phyloP scores from a whole-genome alignment of 1,140 invertebrate genomes.

The Bombus sibiricus region DNA sequence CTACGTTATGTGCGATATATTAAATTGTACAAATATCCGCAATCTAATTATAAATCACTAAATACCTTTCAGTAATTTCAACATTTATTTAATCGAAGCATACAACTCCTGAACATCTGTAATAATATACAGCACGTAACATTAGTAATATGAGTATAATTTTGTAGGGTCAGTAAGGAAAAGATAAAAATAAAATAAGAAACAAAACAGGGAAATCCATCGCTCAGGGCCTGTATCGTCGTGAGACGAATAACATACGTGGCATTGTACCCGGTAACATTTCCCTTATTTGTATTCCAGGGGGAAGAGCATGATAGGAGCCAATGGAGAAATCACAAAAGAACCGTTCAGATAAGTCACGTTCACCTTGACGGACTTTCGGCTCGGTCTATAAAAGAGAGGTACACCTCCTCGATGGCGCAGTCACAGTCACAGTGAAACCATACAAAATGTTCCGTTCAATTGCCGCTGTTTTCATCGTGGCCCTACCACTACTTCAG shows the following conservation, averaged over 20 bases:
- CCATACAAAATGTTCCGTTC: slow-evolving; percentile 55
- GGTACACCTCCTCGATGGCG: slow-evolving; percentile 25
- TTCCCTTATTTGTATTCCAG: slow-evolving; percentile 66
- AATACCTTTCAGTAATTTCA: no score
- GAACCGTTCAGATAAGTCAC: slow-evolving; percentile 59
- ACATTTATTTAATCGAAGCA: no score
- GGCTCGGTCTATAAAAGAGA: slow-evolving; percentile 60
- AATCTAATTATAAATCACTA: no score
- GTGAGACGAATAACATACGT: slow-evolving; percentile 46
- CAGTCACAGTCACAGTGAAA: slow-evolving; percentile 50
- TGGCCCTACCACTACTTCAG: slow-evolving; percentile 19
- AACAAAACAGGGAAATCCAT: slow-evolving; percentile 22
- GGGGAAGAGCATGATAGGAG: slow-evolving; percentile 49
- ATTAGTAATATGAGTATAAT: not conserved
- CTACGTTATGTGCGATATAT: no score
- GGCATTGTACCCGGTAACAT: slow-evolving; percentile 22
- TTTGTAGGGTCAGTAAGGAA: not conserved
- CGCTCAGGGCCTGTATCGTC: slow-evolving; percentile 10
- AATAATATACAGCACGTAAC: no score
- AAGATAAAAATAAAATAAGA: not conserved
- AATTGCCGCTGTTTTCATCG: slow-evolving; percentile 30
- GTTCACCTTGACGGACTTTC: slow-evolving; percentile 58
- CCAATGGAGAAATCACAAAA: slow-evolving; percentile 62
- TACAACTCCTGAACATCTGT: no score
- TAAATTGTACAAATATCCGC: no score